phyloP scores from a whole-genome alignment of 2,113 vertebrate genomes.

The Balaenoptera acutorostrata region DNA sequence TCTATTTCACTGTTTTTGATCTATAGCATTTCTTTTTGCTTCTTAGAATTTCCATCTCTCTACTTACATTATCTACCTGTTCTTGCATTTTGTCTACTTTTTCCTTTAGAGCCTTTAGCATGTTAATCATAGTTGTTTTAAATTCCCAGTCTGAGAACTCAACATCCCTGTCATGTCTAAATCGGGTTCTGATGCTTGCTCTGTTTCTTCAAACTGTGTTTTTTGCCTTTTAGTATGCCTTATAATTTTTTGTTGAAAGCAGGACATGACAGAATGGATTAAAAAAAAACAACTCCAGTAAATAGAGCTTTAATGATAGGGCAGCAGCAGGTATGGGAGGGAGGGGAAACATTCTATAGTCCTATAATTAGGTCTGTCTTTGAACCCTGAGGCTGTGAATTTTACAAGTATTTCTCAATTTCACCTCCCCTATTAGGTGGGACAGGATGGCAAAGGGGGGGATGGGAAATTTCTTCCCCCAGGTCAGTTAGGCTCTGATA shows the following conservation, averaged over 20 bases:
- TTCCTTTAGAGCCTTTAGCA: background rate
- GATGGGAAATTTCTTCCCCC: background rate
- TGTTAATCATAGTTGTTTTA: background rate
- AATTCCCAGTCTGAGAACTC: background rate
- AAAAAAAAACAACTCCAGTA: background rate
- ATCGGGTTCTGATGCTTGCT: background rate
- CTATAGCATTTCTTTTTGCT: background rate
- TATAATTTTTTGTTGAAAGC: background rate
- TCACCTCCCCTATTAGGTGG: background rate
- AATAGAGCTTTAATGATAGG: too few species aligned
- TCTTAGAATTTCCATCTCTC: background rate
- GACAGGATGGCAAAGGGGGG: background rate
- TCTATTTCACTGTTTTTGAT: background rate
- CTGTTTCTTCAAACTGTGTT: background rate
- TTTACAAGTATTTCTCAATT: background rate
- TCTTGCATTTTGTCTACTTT: background rate
- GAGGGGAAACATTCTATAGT: background rate
- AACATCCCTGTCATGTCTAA: background rate
- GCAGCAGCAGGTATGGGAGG: too few species aligned
- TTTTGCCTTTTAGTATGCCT: background rate
- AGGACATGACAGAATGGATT: background rate
- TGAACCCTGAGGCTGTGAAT: background rate
- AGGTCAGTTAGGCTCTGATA: background rate
- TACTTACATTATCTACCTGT: background rate
- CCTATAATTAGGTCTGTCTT: background rate